These are phyloP conservation scores for Zeuzera pyrina DNA, from an alignment of 2,888 invertebrate species.

Conservation along the genomic window DNA sequence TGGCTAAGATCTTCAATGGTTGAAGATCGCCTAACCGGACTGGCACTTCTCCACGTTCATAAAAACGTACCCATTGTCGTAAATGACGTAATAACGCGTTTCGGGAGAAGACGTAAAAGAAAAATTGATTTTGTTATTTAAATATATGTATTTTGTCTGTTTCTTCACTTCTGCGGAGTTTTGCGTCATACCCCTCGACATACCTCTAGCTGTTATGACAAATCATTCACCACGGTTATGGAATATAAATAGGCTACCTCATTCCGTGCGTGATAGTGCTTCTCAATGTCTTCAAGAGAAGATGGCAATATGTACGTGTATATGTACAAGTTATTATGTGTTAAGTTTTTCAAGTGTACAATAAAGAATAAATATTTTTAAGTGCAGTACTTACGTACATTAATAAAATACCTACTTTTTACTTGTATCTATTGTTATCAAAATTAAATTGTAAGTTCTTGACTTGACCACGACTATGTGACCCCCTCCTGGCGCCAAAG, in stretches of 20 bases:
- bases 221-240: neutral
- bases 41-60: conserved; percentile 6
- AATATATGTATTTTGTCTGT: too few relatives aligned
- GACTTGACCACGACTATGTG: too few relatives aligned
- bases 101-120: too few relatives aligned
- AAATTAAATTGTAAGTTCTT: conserved; percentile 1
- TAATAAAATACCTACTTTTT: too few relatives aligned
- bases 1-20: too few relatives aligned
- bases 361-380: conserved; percentile 3
- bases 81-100: too few relatives aligned
- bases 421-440: too few relatives aligned
- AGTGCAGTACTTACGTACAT: neutral
- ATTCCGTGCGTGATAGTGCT: conserved; percentile 2
- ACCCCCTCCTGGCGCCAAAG: conserved; percentile 9
- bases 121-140: too few relatives aligned
- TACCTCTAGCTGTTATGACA: neutral
- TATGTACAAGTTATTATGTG: too few relatives aligned
- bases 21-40: too few relatives aligned
- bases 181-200: neutral
- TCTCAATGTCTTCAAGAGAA: conserved; percentile 2
- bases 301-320: conserved; percentile 4
- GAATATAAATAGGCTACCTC: conserved; percentile 2
- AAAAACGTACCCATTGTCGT: too few relatives aligned
- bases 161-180: neutral
- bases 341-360: too few relatives aligned